A percentile compares a stretch with the other conserved stretches of the same genome.
These are phyloP conservation scores for Gastracanthus pulcherrimus DNA, from an alignment of 2,888 invertebrate genomes.

Conservation along the genomic window DNA sequence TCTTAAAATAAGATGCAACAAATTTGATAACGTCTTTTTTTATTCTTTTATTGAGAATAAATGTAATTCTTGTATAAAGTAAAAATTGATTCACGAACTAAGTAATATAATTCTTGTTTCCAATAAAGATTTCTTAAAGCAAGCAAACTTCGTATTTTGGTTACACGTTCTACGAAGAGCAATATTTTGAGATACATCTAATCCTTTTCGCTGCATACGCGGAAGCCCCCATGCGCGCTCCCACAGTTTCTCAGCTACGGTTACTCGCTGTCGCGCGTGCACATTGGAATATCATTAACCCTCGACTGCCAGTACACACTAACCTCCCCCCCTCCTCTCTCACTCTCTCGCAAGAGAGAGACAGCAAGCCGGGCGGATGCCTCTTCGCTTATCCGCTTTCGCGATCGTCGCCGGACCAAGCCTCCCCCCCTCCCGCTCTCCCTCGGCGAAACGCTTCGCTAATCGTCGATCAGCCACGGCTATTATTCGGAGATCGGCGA, in stretches of 20 bases:
- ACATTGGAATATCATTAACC: conserved; percentile 54
- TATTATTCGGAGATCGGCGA: conserved; percentile 56
- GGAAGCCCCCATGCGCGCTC: background rate
- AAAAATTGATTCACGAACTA: too few relatives aligned
- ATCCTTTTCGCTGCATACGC: too few relatives aligned
- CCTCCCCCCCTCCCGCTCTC: background rate
- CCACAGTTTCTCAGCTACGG: background rate
- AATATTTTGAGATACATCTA: too few relatives aligned
- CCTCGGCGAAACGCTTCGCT: conserved; percentile 52
- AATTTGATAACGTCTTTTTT: too few relatives aligned
- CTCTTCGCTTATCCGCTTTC: conserved; percentile 27
- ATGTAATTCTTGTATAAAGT: too few relatives aligned
- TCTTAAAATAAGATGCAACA: too few relatives aligned
- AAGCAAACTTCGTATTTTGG: too few relatives aligned
- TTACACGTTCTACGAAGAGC: too few relatives aligned
- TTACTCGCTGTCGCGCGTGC: background rate
- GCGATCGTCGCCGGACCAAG: conserved; percentile 31
- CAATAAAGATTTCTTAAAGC: too few relatives aligned
- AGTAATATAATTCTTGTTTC: too few relatives aligned
- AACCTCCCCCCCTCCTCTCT: background rate
- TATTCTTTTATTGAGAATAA: too few relatives aligned
- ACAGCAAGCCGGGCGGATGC: background rate
- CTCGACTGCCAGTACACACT: background rate
- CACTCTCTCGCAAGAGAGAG: background rate
- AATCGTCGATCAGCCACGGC: conserved; percentile 60